Evolutionary conservation across 2,113 vertebrate genomes (phyloP), one percentile per base, ranked within the genome.

Genomic region (Sisor rabdophorus): DNA sequence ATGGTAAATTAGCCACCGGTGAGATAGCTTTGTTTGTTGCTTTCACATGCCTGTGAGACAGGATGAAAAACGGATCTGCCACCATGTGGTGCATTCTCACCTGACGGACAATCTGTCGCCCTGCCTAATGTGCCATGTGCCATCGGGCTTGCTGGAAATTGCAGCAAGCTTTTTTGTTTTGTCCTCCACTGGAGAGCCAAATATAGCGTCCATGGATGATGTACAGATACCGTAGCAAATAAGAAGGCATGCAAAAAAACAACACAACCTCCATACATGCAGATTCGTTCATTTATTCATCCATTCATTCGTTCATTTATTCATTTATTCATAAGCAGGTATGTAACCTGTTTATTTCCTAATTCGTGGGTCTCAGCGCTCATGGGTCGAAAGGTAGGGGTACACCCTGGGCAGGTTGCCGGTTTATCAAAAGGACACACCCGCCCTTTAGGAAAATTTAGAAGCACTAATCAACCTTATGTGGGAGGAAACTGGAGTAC

Each of bases 1-100:
- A 76, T 79, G 58, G 76, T 81, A 82, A 86, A 84, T 86, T 82
- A 81, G 71, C 76, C 83, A 82, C 80, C 56, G 52, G 80, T 67
- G 75, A 80, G 73, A 84, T 69, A 74, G 67, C 24, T 80, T 81
- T 80, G 67, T 79, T 81, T 72, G 44, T 79, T 71, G 74, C 76
- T 60, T 19, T 65, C 68, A 71, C 71, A 20, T 82, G 68, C 32
- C 74, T 61, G 47, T 22, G 40, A 59, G 80, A 68, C 75, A 77
- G 81, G 50, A 72, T 76, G 74, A 80, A 68, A 83, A 82, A 83
- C 17, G 30, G 52, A 84, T 83, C 60, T 71, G 54, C 58, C 17
- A 26, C 63, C 55, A 67, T n/a, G 1, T 36, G 61, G 67, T 75
- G 58, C 54, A 65, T 75, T 79, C 77, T 73, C 72, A 81, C 71